Evolutionary conservation across 2,888 invertebrate species (phyloP).

Genomic region (Diplazon laetatorius): DNA sequence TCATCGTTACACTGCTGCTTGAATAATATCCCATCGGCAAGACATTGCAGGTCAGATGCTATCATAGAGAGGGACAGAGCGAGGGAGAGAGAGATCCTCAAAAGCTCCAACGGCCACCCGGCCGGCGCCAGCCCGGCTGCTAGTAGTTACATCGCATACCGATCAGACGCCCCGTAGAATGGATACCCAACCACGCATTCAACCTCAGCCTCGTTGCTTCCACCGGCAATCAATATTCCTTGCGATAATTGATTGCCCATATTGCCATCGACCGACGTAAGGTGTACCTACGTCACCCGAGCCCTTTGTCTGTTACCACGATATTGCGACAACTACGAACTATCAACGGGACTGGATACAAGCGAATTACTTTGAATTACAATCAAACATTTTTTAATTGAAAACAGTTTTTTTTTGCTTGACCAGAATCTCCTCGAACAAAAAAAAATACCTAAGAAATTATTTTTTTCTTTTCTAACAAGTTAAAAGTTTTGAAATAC

Average conservation of each 20-base stretch:
- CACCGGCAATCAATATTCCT: slow-evolving; percentile 8
- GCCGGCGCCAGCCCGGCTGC: slow-evolving; percentile 9
- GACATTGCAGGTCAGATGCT: slow-evolving; percentile 25
- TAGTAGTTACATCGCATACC: slow-evolving; percentile 23
- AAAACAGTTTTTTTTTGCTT: no score
- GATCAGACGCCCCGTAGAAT: slow-evolving; percentile 4
- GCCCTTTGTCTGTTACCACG: no score
- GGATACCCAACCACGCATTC: slow-evolving; percentile 9
- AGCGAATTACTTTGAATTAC: no score
- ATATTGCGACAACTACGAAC: no score
- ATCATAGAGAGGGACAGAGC: no score
- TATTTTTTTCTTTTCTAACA: no score
- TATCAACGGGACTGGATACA: no score
- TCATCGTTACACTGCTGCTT: slow-evolving; percentile 29
- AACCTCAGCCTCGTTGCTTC: background rate
- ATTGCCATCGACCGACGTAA: background rate
- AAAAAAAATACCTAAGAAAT: no score
- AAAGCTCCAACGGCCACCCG: background rate
- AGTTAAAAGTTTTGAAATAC: no score
- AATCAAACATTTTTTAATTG: no score
- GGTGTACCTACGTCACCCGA: background rate
- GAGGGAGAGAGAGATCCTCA: no score
- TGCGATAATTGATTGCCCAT: slow-evolving; percentile 9
- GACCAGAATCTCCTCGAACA: no score
- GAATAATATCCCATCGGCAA: slow-evolving; percentile 31